Evolutionary conservation across 2,113 vertebrate genomes (phyloP).

Genomic region (Platichthys stellatus): DNA sequence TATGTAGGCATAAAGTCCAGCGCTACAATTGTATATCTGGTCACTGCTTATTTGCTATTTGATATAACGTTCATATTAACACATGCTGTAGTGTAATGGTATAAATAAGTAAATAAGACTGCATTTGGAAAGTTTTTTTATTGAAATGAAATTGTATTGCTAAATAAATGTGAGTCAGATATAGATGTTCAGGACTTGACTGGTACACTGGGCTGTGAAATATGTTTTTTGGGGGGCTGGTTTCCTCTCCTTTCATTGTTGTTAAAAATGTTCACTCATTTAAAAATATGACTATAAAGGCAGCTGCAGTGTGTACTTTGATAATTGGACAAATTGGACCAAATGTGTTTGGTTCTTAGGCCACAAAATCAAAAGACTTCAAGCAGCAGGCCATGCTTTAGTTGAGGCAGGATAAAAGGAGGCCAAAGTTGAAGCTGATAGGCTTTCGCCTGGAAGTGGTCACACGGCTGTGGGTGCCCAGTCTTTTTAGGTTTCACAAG

Average conservation of each 20-base stretch:
- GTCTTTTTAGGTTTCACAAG: conserved; percentile 43
- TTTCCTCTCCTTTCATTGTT: no score
- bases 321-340: not conserved
- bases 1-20: no score
- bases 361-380: not conserved
- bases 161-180: not conserved
- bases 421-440: conserved; percentile 18
- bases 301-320: not conserved
- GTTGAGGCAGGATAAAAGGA: conserved; percentile 10
- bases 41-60: no score
- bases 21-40: no score
- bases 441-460: conserved; percentile 19
- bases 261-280: not conserved
- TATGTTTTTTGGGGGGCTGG: no score
- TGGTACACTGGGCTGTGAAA: not conserved
- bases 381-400: not conserved
- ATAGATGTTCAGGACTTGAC: not conserved
- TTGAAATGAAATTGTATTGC: no score
- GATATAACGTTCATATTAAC: not conserved
- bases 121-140: no score
- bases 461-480: conserved; percentile 4
- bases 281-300: not conserved
- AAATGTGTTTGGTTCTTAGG: not conserved
- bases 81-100: no score
- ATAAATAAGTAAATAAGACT: no score